Evolutionary conservation across 2,113 vertebrate genomes (phyloP).

Genomic region (Ifrita kowaldi): DNA sequence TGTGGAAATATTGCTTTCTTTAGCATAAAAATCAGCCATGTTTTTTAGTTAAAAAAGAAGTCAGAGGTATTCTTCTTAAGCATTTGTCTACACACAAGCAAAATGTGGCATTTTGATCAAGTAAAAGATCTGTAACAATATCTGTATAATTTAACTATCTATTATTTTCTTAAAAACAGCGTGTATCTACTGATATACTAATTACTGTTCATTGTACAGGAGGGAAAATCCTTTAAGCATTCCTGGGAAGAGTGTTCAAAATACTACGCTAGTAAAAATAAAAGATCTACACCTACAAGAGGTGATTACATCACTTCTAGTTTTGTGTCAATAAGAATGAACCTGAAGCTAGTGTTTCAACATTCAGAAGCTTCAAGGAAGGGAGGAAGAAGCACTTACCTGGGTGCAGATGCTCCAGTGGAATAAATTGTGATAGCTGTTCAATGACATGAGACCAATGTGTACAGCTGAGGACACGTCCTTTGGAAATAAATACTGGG

Average conservation of each 20-base stretch:
- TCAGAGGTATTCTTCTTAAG: not conserved
- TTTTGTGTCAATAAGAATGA: not conserved
- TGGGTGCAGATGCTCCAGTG: not conserved
- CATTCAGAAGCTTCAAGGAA: not conserved
- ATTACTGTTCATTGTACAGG: not conserved
- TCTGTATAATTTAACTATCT: not conserved
- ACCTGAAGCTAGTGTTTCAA: not conserved
- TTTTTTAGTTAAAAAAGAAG: not conserved
- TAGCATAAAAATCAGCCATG: not conserved
- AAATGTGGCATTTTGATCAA: not conserved
- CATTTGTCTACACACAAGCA: not conserved
- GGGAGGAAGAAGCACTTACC: not conserved
- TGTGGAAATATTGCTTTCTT: not conserved
- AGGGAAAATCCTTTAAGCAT: not conserved
- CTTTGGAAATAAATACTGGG: not conserved
- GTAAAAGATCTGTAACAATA: not conserved
- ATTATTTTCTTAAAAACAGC: not conserved
- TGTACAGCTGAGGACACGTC: not conserved
- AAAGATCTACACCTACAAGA: not conserved
- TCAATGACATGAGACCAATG: not conserved
- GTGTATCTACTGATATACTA: not conserved
- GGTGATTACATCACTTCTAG: not conserved
- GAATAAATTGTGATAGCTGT: not conserved
- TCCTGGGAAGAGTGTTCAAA: not conserved
- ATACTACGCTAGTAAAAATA: not conserved